Base-by-base conservation (phyloP, 1,140 invertebrate genomes). In the Homarus americanus region DNA sequence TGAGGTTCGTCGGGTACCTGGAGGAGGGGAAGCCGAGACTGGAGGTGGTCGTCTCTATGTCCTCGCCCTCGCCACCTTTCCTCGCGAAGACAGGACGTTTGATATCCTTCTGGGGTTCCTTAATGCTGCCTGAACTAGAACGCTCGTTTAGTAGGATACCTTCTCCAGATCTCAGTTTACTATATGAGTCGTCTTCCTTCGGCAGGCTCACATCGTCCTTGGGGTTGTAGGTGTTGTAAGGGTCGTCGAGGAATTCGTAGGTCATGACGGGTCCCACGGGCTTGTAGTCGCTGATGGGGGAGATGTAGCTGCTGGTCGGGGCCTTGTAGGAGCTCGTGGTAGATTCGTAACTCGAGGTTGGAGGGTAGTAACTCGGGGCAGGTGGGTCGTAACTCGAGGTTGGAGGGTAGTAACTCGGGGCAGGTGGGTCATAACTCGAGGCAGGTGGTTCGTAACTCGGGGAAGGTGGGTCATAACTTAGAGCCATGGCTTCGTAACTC, bases 401-500 rank as follows among this genome's bases (percentile, higher is more conserved):
- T 28, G 3, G 53, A 78, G 17, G 76, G 24, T n/a, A n/a, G n/a
- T n/a, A n/a, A n/a, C n/a, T n/a, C n/a, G n/a, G n/a, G n/a, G n/a
- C n/a, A n/a, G n/a, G n/a, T n/a, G n/a, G n/a, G 4, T 44, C 32
- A 53, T 72, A 80, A 36, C 7, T 44, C 15, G 84, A 82, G 1
- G 72, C 58, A 32, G 87, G 82, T 4, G 80, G 1, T 40, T 58
- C 75, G 44, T 90, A 92, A 53, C 24, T 41, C 9, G 87, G 66
- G 17, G 36, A 34, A 24, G 91, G 80, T 17, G 87, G 36, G 20
- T 88, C 53, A 41, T 92, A 91, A 82, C 20, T 78, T 10, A 40
- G 88, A 5, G 87, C 82, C 24, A 84, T 91, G 15, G 82, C 36
- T 40, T 91, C 82, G 53, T 93, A 93, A 34, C n/a, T 82, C 9